Evolutionary conservation across 2,888 invertebrate species (phyloP), one percentile per base, ranked within the genome.

Genomic region (Eristalis arbustorum): DNA sequence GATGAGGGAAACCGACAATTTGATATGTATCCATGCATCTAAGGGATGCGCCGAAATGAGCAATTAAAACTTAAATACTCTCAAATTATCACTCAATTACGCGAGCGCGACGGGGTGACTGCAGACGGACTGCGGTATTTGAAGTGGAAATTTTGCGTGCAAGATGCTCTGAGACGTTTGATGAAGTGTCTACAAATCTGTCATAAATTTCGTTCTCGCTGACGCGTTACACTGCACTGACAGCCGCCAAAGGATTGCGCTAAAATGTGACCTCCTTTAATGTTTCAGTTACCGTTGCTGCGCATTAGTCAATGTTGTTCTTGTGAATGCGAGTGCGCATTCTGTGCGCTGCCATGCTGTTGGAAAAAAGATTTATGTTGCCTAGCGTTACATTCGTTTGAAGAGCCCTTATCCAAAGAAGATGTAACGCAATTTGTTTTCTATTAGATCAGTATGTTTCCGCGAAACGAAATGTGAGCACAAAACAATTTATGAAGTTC

Each of bases 51-150:
- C 69, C 77, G 88, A 89, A 88, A 90, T 90, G 89, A 89, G 89
- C 90, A 90, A 90, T 90, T 90, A 90, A 90, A 89, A 89, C 89
- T 90, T 90, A 90, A 90, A 90, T 90, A 89, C 90, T 89, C 88
- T 89, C 89, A 89, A 90, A 90, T 90, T 90, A 89, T 89, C 90
- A 89, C 90, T 89, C 89, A 89, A 90, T 90, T 90, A 90, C 89
- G 89, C 0, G 22, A 23, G 8, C 40, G 42, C 63, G 57, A 22
- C 59, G 59, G n/a, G 28, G 4, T 49, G 59, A 40, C 34, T n/a
- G n/a, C n/a, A n/a, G n/a, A n/a, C n/a, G n/a, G n/a, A n/a, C n/a
- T 28, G 63, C 23, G 10, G 22, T 66, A 63, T 67, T 83, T 64
- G 71, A 72, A 61, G 56, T 69, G 34, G 69, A 67, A 68, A 75